Base-by-base conservation (phyloP, 2,797 vertebrate species). In the Muraenolepis orangiensis region DNA sequence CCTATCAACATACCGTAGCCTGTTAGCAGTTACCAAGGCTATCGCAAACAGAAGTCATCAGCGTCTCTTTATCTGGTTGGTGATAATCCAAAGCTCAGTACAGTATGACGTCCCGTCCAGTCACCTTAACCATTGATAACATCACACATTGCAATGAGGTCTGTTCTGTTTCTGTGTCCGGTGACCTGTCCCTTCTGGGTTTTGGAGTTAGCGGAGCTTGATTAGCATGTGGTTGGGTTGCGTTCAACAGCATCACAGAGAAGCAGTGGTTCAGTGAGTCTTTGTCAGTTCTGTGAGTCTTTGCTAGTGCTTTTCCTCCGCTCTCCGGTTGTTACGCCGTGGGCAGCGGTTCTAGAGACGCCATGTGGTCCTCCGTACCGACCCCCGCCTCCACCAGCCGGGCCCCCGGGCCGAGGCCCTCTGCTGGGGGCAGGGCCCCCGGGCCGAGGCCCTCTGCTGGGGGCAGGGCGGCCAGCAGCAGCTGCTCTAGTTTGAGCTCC, bases 401-500 rank as follows among this genome's bases (percentile, higher is more conserved):
- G 57, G 51, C 20, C 4, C 5, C 51, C 57, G 11, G 57, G 57
- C 68, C 66, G 4, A 72, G 0, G 73, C 46, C 10, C n/a, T 72
- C 84, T 68, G 77, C 70, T 66, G 72, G 72, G 0, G 88, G 82
- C 70, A 90, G 79, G 18, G 75, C 85, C 11, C 69, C 0, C 2
- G 14, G 61, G 72, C 12, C 0, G 57, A 72, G 0, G 73, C 46
- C 10, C 10, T 72, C 84, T 68, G 77, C 70, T 66, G 72, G 72
- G 0, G 88, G 82, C 70, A 90, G 79, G 18, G 75, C 85, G 0
- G 76, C 79, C 72, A 90, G 84, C 38, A 94, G 82, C 0, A 81
- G 84, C 26, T 76, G 76, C 87, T 94, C 91, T 74, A 94, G 85
- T 51, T 88, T 91, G 78, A 88, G 87, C 89, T 95, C 91, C 80